Percentiles rank a stretch among this genome's conserved stretches.
phyloP scores from a whole-genome alignment of 2,888 invertebrate species.

The Vesta saturnalis region DNA sequence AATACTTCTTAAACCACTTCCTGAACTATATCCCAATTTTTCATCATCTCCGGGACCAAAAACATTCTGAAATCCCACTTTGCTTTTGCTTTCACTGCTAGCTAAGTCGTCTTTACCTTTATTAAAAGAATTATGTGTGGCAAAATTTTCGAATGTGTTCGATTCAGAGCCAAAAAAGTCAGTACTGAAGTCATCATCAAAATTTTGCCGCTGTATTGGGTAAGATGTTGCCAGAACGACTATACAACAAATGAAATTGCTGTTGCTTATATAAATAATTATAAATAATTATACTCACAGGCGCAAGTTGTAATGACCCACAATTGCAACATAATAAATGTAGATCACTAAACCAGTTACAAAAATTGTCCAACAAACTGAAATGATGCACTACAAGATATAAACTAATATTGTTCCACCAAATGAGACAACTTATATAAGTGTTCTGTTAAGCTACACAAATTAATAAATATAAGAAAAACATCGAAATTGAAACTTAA shows the following conservation, averaged over 20 bases:
- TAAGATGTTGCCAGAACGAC: conserved; percentile 17
- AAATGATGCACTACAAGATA: background rate
- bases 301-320: conserved; percentile 41
- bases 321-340: conserved; percentile 36
- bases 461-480: conserved; percentile 26
- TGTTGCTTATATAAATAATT: background rate
- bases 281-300: conserved; percentile 34
- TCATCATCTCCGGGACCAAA: conserved; percentile 43
- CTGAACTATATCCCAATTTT: conserved; percentile 72
- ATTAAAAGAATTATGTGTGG: conserved; percentile 10
- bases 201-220: conserved; percentile 36
- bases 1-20: conserved; percentile 76
- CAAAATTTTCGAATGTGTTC: conserved; percentile 42
- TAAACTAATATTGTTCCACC: conserved; percentile 16
- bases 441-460: conserved; percentile 25
- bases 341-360: conserved; percentile 18
- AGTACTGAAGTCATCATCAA: conserved; percentile 28
- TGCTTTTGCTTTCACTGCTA: background rate
- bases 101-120: conserved; percentile 19
- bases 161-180: conserved; percentile 44
- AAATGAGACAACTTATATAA: conserved; percentile 35
- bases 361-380: background rate
- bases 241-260: background rate
- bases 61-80: conserved; percentile 24
- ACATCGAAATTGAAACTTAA: conserved; percentile 30